A percentile compares a stretch with the other conserved stretches of the same genome.
phyloP scores from a whole-genome alignment of 1,140 invertebrate species.

The Polypedilum vanderplanki region DNA sequence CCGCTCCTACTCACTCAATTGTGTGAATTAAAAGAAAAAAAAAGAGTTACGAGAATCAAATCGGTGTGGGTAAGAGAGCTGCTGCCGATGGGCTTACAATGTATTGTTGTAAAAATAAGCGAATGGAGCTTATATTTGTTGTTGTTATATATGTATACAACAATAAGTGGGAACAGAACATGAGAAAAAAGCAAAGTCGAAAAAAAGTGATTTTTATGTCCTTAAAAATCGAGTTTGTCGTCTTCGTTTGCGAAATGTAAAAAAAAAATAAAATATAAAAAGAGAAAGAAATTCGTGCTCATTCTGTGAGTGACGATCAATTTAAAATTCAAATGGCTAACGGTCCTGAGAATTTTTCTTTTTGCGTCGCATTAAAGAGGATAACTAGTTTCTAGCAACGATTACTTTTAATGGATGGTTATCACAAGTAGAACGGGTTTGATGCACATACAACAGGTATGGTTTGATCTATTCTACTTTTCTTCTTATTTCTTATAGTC shows the following conservation, averaged over 20 bases:
- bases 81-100: not conserved
- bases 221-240: constrained; percentile 13
- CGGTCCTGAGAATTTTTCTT: constrained; percentile 1
- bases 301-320: not conserved
- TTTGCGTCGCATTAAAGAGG: not conserved
- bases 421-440: not conserved
- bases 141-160: too few relatives aligned
- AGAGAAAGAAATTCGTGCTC: not conserved
- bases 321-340: constrained; percentile 7
- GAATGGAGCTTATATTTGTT: too few relatives aligned
- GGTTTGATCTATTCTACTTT: too few relatives aligned
- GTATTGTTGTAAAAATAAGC: not conserved
- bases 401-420: not conserved
- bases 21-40: not conserved
- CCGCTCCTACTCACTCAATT: constrained; percentile 4
- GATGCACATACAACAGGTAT: not conserved
- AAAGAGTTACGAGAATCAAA: not conserved
- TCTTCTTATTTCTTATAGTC: too few relatives aligned
- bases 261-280: not conserved
- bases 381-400: not conserved
- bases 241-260: not conserved
- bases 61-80: not conserved
- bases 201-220: constrained; percentile 19
- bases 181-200: not conserved
- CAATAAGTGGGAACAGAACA: constrained; percentile 4